Base-by-base conservation (phyloP, 1,140 invertebrate genomes). In the Pogonus chalceus region DNA sequence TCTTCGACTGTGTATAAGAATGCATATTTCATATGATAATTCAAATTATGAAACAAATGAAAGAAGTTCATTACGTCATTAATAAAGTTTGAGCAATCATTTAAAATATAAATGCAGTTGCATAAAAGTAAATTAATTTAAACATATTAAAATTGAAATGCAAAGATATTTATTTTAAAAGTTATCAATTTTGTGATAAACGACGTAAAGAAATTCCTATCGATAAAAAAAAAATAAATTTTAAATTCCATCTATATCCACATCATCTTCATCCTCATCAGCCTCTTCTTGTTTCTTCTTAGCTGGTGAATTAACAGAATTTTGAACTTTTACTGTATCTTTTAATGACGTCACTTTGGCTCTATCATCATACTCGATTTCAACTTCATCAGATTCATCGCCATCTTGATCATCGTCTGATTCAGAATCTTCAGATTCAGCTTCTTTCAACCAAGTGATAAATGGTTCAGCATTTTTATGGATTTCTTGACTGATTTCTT, bases 361-460 rank as follows among this genome's bases (percentile, higher is more conserved):
- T 69, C 88, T 81, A 71, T 92, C 89, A 68, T 91, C 83, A 66
- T 92, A 92, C 68, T 92, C 88, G 71, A 92, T 72, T 56, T 70
- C 65, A 26, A 69, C 65, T 51, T 57, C 62, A 35, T 87, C 83
- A 56, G 83, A 81, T 52, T 82, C 82, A 49, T 85, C 84, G 20
- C 83, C 80, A 65, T 80, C 79, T 56, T 83, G 81, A 52, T 82
- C 82, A 49, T 85, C 84, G 20, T 83, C 80, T 3, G 79, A 80
- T 21, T 84, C 82, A 14, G 80, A 81, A 51, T 89, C 85, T 68
- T 96, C 92, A 69, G 96, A 93, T 63, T 98, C 93, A 52, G 96
- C 96, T 73, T 98, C 91, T 69, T 92, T 83, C 39, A 99, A 79
- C 96, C 96, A 99, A 61, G 87, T 92, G 9, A 99, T 81, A 71